Percentiles rank a stretch among this genome's conserved stretches.
Conservation (phyloP, 2,888 invertebrate genomes). For the Hirtodrosophila alboralis region DNA sequence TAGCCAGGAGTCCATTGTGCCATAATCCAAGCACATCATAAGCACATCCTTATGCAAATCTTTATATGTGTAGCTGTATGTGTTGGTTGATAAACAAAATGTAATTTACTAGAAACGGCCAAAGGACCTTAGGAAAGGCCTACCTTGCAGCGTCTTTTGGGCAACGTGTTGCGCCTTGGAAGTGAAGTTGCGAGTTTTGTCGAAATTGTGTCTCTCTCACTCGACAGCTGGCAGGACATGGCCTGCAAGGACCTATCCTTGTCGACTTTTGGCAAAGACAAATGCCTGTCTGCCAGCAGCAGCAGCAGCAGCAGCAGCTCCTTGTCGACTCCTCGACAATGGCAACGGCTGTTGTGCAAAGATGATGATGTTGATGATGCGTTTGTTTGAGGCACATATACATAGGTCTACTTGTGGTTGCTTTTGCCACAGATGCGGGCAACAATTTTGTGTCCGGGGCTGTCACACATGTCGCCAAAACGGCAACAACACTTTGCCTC, state of each 20-base stretch:
- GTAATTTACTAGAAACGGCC: slow-evolving; percentile 69
- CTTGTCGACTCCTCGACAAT: slow-evolving; percentile 54
- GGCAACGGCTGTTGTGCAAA: slow-evolving; percentile 46
- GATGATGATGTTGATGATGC: slow-evolving; percentile 46
- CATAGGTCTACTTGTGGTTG: slow-evolving; percentile 22
- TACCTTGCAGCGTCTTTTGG: slow-evolving; percentile 65
- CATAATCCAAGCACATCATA: slow-evolving; percentile 75
- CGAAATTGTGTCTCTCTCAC: slow-evolving; percentile 11
- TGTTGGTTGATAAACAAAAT: slow-evolving; percentile 75
- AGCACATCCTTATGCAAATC: slow-evolving; percentile 77
- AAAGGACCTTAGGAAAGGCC: slow-evolving; percentile 51
- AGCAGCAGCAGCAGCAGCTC: slow-evolving; percentile 16
- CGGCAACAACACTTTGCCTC: slow-evolving; percentile 50
- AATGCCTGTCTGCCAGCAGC: slow-evolving; percentile 67
- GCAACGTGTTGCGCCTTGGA: slow-evolving; percentile 75
- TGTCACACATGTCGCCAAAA: slow-evolving; percentile 64
- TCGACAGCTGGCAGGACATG: slow-evolving; percentile 58
- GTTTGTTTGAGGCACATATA: slow-evolving; percentile 59
- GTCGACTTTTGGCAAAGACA: slow-evolving; percentile 39
- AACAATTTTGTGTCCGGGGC: slow-evolving; percentile 1
- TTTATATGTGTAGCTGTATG: slow-evolving; percentile 25
- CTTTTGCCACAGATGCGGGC: neutral
- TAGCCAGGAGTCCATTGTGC: slow-evolving; percentile 66
- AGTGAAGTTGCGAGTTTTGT: slow-evolving; percentile 37
- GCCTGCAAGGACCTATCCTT: slow-evolving; percentile 2